Evolutionary conservation across 2,113 vertebrate species (phyloP).

Genomic region (Columba livia): DNA sequence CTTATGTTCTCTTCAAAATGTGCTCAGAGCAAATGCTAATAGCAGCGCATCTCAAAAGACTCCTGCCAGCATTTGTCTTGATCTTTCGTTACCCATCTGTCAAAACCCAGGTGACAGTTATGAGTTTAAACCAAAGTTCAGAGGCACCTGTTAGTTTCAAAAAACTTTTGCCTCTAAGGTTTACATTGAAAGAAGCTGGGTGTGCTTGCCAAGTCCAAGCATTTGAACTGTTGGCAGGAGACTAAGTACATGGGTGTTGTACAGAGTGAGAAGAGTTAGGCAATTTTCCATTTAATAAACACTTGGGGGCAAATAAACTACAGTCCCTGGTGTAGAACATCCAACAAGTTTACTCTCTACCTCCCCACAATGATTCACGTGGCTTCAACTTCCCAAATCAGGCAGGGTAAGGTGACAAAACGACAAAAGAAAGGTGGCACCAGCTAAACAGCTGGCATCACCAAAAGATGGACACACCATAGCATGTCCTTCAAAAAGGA

Average conservation of each 20-base stretch:
- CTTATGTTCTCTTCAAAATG: conserved; percentile 35
- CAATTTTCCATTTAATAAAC: neutral
- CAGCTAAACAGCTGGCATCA: neutral
- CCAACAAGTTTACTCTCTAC: neutral
- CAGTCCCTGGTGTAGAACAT: neutral
- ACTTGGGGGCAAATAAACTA: neutral
- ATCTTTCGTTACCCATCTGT: conserved; percentile 60
- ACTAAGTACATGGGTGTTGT: neutral
- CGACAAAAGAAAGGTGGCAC: neutral
- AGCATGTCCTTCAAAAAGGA: neutral
- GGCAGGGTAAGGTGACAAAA: neutral
- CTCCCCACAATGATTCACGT: neutral
- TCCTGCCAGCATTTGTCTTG: conserved; percentile 56
- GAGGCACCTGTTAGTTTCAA: conserved; percentile 25
- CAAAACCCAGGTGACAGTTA: conserved; percentile 57
- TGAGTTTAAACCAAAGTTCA: conserved; percentile 49
- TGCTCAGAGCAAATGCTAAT: conserved; percentile 57
- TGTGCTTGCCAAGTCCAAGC: neutral
- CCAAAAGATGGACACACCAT: neutral
- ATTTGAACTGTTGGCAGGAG: neutral
- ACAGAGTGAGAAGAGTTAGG: neutral
- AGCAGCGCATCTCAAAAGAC: conserved; percentile 54
- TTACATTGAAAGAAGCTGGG: neutral
- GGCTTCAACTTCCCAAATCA: neutral
- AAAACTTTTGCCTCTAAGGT: conserved; percentile 29